phyloP scores from a whole-genome alignment of 1,140 invertebrate genomes.

The Aphaenogaster ashmeadi region DNA sequence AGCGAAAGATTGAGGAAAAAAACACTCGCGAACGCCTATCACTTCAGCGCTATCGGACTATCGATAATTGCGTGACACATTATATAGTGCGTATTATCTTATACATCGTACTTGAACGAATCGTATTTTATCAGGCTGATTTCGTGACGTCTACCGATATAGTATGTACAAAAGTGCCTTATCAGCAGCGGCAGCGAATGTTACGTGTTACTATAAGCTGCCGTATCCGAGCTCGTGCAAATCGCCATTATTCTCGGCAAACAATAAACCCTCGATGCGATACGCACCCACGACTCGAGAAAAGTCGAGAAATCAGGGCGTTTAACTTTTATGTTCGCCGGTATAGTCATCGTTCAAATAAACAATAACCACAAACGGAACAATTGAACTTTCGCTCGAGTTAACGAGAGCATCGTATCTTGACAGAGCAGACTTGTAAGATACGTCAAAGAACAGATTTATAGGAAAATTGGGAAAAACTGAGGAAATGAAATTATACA shows the following conservation, averaged over 20 bases:
- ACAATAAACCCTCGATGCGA: slow-evolving; percentile 33
- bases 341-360: slow-evolving; percentile 6
- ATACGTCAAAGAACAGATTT: neutral
- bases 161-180: slow-evolving; percentile 67
- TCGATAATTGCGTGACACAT: slow-evolving; percentile 36
- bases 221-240: slow-evolving; percentile 57
- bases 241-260: slow-evolving; percentile 58
- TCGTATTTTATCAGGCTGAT: slow-evolving; percentile 65
- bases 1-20: neutral
- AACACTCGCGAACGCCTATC: neutral
- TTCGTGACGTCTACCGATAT: slow-evolving; percentile 70
- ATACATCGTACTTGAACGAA: slow-evolving; percentile 57
- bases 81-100: slow-evolving; percentile 51
- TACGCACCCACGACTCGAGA: neutral
- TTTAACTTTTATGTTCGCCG: neutral
- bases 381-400: neutral
- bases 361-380: neutral
- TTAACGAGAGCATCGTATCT: neutral
- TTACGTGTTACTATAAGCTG: slow-evolving; percentile 70
- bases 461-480: neutral
- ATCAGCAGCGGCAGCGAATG: slow-evolving; percentile 68
- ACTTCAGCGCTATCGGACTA: slow-evolving; percentile 12
- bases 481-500: neutral
- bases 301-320: slow-evolving; percentile 25
- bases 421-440: neutral